A percentile compares a stretch with the other conserved stretches of the same genome.
These are phyloP conservation scores for Ochlodes sylvanus DNA, from an alignment of 2,888 invertebrate species.

Conservation along the genomic window DNA sequence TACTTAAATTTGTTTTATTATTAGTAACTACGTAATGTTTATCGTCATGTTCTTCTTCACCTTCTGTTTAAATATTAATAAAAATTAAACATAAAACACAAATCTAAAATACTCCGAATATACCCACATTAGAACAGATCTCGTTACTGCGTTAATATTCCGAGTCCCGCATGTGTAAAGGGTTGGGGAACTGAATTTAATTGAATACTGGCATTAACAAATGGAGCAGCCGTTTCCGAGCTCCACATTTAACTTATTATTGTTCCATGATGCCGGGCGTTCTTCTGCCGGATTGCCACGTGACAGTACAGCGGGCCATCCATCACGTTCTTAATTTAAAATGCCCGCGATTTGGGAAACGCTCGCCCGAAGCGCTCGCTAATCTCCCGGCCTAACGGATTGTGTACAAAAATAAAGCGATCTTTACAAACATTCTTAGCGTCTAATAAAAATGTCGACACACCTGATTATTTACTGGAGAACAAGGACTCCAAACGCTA, in stretches of 20 bases:
- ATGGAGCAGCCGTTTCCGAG: conserved; percentile 79
- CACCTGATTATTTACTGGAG: conserved; percentile 52
- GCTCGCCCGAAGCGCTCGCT: conserved; percentile 69
- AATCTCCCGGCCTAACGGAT: conserved; percentile 68
- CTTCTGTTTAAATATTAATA: conserved; percentile 12
- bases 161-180: conserved; percentile 72
- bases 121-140: conserved; percentile 41
- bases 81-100: conserved; percentile 28
- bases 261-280: conserved; percentile 73
- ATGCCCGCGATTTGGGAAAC: conserved; percentile 77
- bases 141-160: conserved; percentile 70
- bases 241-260: conserved; percentile 81
- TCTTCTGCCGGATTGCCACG: conserved; percentile 68
- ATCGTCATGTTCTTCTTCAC: conserved; percentile 47
- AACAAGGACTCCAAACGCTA: conserved; percentile 55
- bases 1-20: background rate
- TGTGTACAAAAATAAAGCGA: conserved; percentile 67
- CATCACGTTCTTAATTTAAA: conserved; percentile 83
- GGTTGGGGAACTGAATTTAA: conserved; percentile 80
- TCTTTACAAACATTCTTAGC: conserved; percentile 67
- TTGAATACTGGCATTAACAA: conserved; percentile 84
- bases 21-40: conserved; percentile 40
- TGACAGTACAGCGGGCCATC: conserved; percentile 79
- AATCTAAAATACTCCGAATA: conserved; percentile 38
- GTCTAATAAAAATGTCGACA: conserved; percentile 61